phyloP scores from a whole-genome alignment of 2,888 invertebrate species.

The Fragum fragum region DNA sequence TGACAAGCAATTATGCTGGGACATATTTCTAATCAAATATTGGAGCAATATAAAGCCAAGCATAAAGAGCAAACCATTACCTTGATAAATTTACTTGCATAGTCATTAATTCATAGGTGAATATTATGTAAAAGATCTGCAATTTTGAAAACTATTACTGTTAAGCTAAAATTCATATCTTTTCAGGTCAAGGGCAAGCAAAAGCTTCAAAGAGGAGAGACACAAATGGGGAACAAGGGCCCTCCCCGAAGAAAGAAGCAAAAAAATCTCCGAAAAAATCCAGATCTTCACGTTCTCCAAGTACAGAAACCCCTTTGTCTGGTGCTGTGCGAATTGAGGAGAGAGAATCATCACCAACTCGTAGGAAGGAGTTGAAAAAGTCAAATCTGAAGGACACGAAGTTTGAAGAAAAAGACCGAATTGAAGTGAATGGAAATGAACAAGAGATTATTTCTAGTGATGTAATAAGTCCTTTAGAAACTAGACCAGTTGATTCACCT shows the following conservation, averaged over 20 bases:
- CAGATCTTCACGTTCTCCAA: slow-evolving; percentile 62
- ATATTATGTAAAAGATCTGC: too few species aligned
- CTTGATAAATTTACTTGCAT: too few species aligned
- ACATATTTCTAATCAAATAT: too few species aligned
- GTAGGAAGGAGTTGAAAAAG: slow-evolving; percentile 31
- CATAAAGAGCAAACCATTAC: too few species aligned
- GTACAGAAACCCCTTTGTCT: slow-evolving; percentile 63
- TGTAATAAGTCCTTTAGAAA: slow-evolving; percentile 33
- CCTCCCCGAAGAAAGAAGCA: slow-evolving; percentile 73
- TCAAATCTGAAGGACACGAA: slow-evolving; percentile 13
- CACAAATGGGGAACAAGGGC: slow-evolving; percentile 70
- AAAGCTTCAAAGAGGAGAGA: slow-evolving; percentile 76
- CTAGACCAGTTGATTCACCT: slow-evolving; percentile 59
- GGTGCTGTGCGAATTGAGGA: slow-evolving; percentile 60
- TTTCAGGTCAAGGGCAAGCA: slow-evolving; percentile 77
- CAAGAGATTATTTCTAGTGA: slow-evolving; percentile 33
- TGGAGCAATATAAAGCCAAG: too few species aligned
- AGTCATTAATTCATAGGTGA: too few species aligned
- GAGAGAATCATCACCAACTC: slow-evolving; percentile 56
- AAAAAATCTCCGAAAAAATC: slow-evolving; percentile 75
- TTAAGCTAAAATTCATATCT: too few species aligned
- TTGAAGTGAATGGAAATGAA: slow-evolving; percentile 4
- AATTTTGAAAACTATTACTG: too few species aligned
- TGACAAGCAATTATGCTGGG: too few species aligned
- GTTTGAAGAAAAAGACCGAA: slow-evolving; percentile 5